phyloP scores from a whole-genome alignment of 2,797 vertebrate genomes.

The Melanotaenia parkinsoni region DNA sequence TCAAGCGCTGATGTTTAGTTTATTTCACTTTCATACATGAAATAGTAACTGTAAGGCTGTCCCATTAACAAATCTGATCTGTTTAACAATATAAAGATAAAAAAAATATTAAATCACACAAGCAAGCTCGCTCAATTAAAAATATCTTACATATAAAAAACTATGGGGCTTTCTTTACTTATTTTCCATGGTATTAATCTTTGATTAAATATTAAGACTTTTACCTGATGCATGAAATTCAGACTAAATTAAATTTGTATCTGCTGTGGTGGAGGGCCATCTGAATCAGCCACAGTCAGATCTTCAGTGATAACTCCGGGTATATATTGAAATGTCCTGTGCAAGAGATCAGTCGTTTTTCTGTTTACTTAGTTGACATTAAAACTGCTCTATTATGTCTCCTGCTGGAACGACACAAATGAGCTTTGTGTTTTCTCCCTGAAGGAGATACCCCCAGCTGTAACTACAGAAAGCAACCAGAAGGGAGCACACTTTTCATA shows the following conservation, averaged over 20 bases:
- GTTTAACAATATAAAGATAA: neutral
- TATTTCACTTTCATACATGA: neutral
- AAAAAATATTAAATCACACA: neutral
- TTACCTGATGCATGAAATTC: neutral
- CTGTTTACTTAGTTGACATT: neutral
- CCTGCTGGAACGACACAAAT: neutral
- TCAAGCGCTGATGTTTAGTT: too few relatives aligned
- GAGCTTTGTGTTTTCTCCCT: neutral
- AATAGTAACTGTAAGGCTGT: neutral
- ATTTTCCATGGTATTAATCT: neutral
- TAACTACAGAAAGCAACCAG: conserved; percentile 56
- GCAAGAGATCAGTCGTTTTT: neutral
- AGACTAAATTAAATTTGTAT: neutral
- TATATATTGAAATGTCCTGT: neutral
- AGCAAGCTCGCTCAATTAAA: neutral
- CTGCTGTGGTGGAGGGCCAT: neutral
- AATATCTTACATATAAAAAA: neutral
- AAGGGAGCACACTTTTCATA: conserved; percentile 73
- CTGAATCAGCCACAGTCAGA: neutral
- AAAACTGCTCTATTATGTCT: neutral
- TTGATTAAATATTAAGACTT: neutral
- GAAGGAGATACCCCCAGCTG: conserved; percentile 47
- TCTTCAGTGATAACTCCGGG: neutral
- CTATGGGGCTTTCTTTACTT: neutral
- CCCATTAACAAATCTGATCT: neutral